Evolutionary conservation across 2,888 invertebrate genomes (phyloP), one percentile per base, ranked within the genome.

Genomic region (Dorcus hopei): DNA sequence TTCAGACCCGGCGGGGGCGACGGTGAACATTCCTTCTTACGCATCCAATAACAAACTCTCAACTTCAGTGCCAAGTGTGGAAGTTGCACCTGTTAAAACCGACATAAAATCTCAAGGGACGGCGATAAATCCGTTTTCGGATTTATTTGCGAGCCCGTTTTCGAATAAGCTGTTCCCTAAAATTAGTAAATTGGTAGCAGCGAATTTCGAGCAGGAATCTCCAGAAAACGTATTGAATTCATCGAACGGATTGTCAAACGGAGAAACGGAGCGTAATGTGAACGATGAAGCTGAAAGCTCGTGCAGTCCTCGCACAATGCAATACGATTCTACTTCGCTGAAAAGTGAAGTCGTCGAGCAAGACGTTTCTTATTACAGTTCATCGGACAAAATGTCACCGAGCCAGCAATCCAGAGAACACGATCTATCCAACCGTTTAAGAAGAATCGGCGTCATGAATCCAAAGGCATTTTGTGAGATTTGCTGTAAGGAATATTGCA

Each of bases 391-490:
- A 68, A 68, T 74, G 65, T 77, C 76, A 57, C 76, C 75, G 59
- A 71, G 71, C 68, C 73, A 77, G 64, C 70, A 72, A 65, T 84
- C 47, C 83, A 87, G 65, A 81, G 90, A 91, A 52, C 80, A 87
- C 2, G 89, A 87, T 56, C 86, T 91, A 70, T 86, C 88, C 54
- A 92, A 91, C 57, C 87, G 88, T 52, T 80, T 92, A 39, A 84
- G 89, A 26, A 86, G 89, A 58, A 81, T 93, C 58, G 93, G 93
- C 40, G 91, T 93, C 38, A 84, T 88, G 69, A 90, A 91, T 77
- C 89, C 90, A 1, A 93, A 95, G 72, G 93, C 93, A n/a, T 95
- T 93, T 77, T 95, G 95, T 77, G 93, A 95, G 77, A 86, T 95
- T 59, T 95, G 95, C 77, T 91, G 92, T 78, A 93, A 94, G 75